phyloP scores from a whole-genome alignment of 2,113 vertebrate genomes.

The Coracopsis vasa region DNA sequence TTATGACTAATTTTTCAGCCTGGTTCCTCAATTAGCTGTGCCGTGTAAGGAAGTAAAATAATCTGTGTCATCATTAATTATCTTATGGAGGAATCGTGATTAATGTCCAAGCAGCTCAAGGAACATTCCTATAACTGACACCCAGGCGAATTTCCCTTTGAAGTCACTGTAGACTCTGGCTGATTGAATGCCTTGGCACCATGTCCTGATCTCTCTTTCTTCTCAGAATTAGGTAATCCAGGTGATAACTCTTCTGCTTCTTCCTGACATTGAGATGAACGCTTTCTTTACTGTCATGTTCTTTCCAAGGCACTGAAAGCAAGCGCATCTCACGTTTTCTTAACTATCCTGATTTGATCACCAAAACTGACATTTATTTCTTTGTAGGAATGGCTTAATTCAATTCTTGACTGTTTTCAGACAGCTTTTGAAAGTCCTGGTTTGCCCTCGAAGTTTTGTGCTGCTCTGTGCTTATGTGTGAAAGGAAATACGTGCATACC shows the following conservation, averaged over 20 bases:
- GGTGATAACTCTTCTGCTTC: background rate
- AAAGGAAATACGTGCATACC: background rate
- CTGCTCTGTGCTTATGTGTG: background rate
- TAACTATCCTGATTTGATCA: background rate
- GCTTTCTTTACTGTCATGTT: background rate
- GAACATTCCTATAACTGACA: background rate
- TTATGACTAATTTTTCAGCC: background rate
- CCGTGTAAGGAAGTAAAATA: background rate
- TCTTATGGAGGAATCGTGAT: background rate
- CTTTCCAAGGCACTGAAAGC: background rate
- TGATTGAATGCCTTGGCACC: background rate
- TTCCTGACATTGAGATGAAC: background rate
- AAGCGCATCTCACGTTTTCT: background rate
- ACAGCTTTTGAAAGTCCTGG: background rate
- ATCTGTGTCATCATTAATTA: background rate
- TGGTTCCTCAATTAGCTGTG: background rate
- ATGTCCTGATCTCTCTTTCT: background rate
- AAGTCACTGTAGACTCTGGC: background rate
- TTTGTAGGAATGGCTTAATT: background rate
- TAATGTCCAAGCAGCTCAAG: background rate
- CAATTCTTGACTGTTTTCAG: background rate
- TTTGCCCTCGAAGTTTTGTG: background rate
- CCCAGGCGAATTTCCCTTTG: background rate
- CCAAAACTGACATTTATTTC: background rate
- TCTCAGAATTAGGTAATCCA: background rate